phyloP scores from a whole-genome alignment of 1,140 invertebrate genomes.

The Penaeus vannamei region DNA sequence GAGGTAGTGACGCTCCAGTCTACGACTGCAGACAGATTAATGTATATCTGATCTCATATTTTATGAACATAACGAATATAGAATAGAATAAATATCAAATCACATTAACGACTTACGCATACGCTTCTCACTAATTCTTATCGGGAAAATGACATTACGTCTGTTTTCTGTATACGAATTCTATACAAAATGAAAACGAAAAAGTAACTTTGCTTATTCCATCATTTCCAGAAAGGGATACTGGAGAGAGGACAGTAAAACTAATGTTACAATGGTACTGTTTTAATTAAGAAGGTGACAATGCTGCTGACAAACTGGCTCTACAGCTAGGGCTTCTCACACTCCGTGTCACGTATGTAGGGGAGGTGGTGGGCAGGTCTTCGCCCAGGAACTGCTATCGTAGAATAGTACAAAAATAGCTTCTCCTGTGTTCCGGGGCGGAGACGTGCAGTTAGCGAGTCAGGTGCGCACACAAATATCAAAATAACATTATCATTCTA shows the following conservation, averaged over 20 bases:
- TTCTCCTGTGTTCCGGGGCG: slow-evolving; percentile 62
- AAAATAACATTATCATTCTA: slow-evolving; percentile 63
- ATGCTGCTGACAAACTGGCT: slow-evolving; percentile 65
- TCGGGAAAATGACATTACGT: too few species aligned
- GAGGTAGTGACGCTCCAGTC: too few species aligned
- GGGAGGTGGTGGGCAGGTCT: slow-evolving; percentile 55
- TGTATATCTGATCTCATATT: too few species aligned
- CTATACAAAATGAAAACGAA: too few species aligned
- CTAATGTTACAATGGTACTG: slow-evolving; percentile 56
- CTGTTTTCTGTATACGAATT: too few species aligned
- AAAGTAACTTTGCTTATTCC: too few species aligned
- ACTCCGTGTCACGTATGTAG: slow-evolving; percentile 53
- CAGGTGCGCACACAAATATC: slow-evolving; percentile 63
- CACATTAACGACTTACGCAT: too few species aligned
- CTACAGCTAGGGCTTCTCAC: slow-evolving; percentile 55
- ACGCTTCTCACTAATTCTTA: too few species aligned
- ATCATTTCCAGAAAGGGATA: too few species aligned
- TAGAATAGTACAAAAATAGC: slow-evolving; percentile 66
- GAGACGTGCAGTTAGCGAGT: slow-evolving; percentile 57
- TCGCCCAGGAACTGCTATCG: slow-evolving; percentile 61
- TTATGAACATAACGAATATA: too few species aligned
- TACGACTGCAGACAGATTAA: too few species aligned
- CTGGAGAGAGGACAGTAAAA: not conserved
- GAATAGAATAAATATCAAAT: too few species aligned
- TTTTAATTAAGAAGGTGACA: slow-evolving; percentile 59